Base-by-base conservation (phyloP, 2,888 invertebrate species). In the Apantesis nais region DNA sequence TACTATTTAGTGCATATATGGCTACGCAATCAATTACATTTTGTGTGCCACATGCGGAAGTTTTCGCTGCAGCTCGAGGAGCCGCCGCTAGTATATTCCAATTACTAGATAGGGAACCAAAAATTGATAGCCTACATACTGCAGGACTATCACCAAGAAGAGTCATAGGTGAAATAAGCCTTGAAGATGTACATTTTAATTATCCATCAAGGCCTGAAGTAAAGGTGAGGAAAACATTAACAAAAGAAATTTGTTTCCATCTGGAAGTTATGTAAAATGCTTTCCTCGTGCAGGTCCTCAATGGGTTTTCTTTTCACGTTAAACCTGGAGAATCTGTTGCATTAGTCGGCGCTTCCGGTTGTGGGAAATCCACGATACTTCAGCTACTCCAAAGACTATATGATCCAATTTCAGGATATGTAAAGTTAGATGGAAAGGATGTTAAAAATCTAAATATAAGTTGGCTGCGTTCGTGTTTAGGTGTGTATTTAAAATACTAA, bases 191-290 rank as follows among this genome's bases (percentile, higher is more conserved):
- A 2, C 93, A 96, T 80, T 98, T 98, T 86, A 95, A 95, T 67
- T 98, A 98, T 88, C 98, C 98, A 0, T 96, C 98, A 0, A 91
- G 98, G 66, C 96, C 96, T 25, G 97, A 97, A 80, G 96, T 97
- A 0, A 95, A 96, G 92, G 97, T 97, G 60, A 62, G 70, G 65
- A 37, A 37, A 55, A 55, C 66, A 66, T 66, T 37, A 66, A 29
- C 66, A 39, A 55, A 25, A 52, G 0, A 31, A 66, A 41, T n/a
- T 48, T 39, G 34, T 63, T 60, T 64, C 44, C 61, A 7, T 5
- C 1, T 37, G 60, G 34, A 64, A 48, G 61, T 67, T 37, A 11
- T 62, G 52, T 63, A 66, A 74, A 39, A 39, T 63, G 74, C 76
- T 79, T 70, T 75, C 19, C 41, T 66, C 62, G 44, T 77, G 12